These are phyloP conservation scores for Tachypleus tridentatus DNA, from an alignment of 1,140 invertebrate species.

Conservation along the genomic window DNA sequence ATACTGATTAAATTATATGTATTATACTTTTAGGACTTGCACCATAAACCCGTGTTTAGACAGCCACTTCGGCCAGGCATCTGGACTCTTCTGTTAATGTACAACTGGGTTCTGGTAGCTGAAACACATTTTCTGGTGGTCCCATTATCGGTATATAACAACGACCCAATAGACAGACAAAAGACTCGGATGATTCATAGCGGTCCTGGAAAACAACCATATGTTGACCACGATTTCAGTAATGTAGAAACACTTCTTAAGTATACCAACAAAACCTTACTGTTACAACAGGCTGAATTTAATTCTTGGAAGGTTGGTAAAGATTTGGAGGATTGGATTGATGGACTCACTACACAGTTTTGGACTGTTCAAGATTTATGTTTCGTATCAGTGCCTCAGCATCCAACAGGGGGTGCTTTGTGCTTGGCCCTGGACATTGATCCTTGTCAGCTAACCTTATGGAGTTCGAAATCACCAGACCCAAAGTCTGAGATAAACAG, in stretches of 20 bases:
- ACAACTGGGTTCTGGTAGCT: slow-evolving; percentile 47
- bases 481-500: slow-evolving; percentile 53
- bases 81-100: slow-evolving; percentile 68
- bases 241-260: slow-evolving; percentile 26
- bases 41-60: slow-evolving; percentile 58
- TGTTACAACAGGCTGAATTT: slow-evolving; percentile 2
- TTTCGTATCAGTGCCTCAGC: slow-evolving; percentile 28
- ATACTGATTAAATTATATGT: too few species aligned
- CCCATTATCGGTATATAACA: slow-evolving; percentile 19
- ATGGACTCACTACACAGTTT: slow-evolving; percentile 39
- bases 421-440: slow-evolving; percentile 26
- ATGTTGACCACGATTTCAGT: slow-evolving; percentile 41
- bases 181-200: slow-evolving; percentile 43
- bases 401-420: slow-evolving; percentile 21
- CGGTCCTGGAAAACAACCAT: slow-evolving; percentile 39
- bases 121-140: slow-evolving; percentile 55
- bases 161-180: slow-evolving; percentile 10
- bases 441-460: slow-evolving; percentile 52
- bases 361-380: slow-evolving; percentile 38
- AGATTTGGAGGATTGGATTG: slow-evolving; percentile 59
- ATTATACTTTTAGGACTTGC: slow-evolving; percentile 9
- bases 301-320: too few species aligned
- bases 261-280: slow-evolving; percentile 24
- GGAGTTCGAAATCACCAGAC: slow-evolving; percentile 82
- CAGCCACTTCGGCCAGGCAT: slow-evolving; percentile 67